A percentile compares a stretch with the other conserved stretches of the same genome.
Conservation (phyloP, 2,113 vertebrate genomes). For the Eretmochelys imbricata region DNA sequence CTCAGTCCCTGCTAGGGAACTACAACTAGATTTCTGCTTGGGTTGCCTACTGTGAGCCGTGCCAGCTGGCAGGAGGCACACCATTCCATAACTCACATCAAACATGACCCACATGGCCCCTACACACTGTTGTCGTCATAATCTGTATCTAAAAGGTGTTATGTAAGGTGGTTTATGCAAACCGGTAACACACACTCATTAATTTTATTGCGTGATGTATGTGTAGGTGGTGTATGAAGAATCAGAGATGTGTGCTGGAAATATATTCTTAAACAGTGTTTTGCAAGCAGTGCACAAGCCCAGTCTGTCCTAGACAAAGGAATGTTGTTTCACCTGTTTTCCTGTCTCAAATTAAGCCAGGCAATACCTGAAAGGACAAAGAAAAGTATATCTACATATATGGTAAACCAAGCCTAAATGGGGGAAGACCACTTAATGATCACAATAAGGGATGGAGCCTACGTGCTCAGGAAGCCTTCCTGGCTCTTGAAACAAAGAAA, state of each 20-base stretch:
- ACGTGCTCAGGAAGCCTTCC: not conserved
- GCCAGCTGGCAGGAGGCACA: not conserved
- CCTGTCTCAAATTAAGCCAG: not conserved
- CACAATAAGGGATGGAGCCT: not conserved
- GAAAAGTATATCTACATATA: not conserved
- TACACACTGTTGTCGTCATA: no score
- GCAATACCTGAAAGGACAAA: not conserved
- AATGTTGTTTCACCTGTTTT: not conserved
- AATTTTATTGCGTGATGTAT: no score
- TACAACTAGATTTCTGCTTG: not conserved
- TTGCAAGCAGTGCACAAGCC: not conserved
- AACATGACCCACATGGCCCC: not conserved
- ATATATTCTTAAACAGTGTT: not conserved
- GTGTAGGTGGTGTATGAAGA: not conserved
- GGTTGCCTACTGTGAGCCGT: not conserved
- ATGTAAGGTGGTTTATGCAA: not conserved
- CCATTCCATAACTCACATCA: not conserved
- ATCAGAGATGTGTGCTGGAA: not conserved
- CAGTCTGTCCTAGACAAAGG: not conserved
- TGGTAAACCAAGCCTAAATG: not conserved
- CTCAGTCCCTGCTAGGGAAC: not conserved
- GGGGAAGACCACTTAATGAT: not conserved
- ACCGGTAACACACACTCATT: not conserved
- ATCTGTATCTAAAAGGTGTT: not conserved
- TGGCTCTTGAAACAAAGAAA: not conserved